Conservation (phyloP, 2,888 invertebrate genomes). For the Laspeyria flexula region DNA sequence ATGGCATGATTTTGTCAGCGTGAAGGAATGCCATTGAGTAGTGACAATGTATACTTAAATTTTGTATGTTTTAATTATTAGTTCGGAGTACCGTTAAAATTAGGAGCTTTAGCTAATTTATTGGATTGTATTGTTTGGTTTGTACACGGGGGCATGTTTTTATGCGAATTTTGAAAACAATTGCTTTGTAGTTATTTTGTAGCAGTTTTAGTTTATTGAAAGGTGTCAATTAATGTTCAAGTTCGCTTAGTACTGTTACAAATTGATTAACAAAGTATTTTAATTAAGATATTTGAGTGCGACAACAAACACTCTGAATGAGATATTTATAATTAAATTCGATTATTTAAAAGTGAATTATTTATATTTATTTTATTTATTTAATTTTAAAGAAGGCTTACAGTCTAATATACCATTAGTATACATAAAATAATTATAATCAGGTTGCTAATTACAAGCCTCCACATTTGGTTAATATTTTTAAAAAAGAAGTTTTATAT, state of each 20-base stretch:
- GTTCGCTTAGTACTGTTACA: neutral
- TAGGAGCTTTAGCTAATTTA: slow-evolving; percentile 12
- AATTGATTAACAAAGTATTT: neutral
- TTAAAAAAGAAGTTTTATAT: no score
- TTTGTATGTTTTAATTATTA: slow-evolving; percentile 49
- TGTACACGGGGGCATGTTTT: slow-evolving; percentile 10
- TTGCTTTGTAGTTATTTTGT: slow-evolving; percentile 12
- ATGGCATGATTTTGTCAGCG: slow-evolving; percentile 49
- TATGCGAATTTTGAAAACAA: slow-evolving; percentile 16
- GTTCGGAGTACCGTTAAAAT: slow-evolving; percentile 29
- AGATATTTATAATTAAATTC: no score
- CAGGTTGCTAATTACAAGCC: no score
- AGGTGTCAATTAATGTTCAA: neutral
- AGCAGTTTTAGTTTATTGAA: neutral
- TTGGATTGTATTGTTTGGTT: slow-evolving; percentile 4
- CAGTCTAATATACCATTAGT: no score
- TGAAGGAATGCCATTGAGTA: slow-evolving; percentile 57
- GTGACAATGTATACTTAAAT: slow-evolving; percentile 49
- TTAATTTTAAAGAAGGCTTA: no score
- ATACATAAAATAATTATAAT: no score
- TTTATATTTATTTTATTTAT: no score
- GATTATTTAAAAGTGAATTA: no score
- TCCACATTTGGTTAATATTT: no score
- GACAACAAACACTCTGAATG: no score
- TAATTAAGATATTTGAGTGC: no score